Conservation (phyloP, 2,888 invertebrate species). For the Thera britannica region DNA sequence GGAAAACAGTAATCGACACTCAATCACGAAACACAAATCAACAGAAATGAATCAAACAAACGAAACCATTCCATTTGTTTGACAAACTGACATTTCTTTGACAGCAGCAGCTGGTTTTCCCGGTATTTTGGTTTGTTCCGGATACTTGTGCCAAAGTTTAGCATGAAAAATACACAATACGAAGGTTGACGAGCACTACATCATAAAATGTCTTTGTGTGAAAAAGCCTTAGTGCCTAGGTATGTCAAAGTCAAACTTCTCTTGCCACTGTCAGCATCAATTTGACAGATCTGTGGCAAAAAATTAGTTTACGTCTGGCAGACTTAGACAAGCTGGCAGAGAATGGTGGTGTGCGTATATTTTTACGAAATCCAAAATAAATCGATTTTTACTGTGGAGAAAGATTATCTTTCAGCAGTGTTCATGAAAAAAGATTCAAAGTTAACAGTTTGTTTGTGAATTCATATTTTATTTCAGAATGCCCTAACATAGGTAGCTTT, state of each 20-base stretch:
- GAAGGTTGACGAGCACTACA: too few relatives aligned
- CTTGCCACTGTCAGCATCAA: too few relatives aligned
- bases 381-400: not conserved
- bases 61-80: too few relatives aligned
- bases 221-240: too few relatives aligned
- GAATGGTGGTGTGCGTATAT: not conserved
- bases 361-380: not conserved
- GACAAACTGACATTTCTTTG: too few relatives aligned
- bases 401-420: not conserved
- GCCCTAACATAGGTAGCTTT: not conserved
- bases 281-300: not conserved
- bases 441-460: not conserved
- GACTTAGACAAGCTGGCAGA: not conserved
- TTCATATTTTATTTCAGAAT: slow-evolving; percentile 1
- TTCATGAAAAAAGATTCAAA: not conserved
- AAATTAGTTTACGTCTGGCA: slow-evolving; percentile 5
- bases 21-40: not conserved
- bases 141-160: not conserved
- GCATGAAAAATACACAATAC: not conserved
- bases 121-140: slow-evolving; percentile 17
- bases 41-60: too few relatives aligned
- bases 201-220: too few relatives aligned
- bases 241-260: too few relatives aligned
- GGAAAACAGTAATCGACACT: too few relatives aligned
- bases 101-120: slow-evolving; percentile 8